Evolutionary conservation across 1,140 invertebrate species (phyloP), one percentile per base, ranked within the genome.

Genomic region (Sycophaga agraensis): DNA sequence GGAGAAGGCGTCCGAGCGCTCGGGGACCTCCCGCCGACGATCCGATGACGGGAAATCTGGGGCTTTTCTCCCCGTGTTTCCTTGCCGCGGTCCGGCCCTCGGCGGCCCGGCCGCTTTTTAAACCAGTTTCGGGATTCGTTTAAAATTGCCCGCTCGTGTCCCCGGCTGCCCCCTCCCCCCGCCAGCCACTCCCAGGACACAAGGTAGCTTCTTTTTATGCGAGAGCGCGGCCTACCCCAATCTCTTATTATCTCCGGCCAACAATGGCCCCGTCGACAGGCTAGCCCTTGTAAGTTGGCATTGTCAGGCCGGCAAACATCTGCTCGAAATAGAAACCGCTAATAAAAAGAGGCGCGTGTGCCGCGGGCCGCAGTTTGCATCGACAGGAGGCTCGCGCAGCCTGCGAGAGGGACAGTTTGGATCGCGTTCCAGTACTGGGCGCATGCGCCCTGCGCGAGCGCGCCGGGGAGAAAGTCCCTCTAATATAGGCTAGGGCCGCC

Each of bases 271-370:
- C 60, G 55, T 69, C 68, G 77, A 78, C 72, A 73, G 72, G 70
- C 70, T 67, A 70, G 69, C 69, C 66, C 70, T 73, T 70, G 69
- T 71, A 64, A 59, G 64, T 35, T 17, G 61, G 40, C 66, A 66
- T 77, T 78, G 77, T 73, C 73, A 40, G 63, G 24, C 43, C 42
- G 55, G 21, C 67, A 68, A 71, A 77, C 77, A 79, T 79, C 76
- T 79, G 77, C 73, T 72, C 70, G 77, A 72, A 77, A 79, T 76
- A 77, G 69, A 77, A 78, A 77, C 75, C 70, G 73, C 77, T 77
- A 79, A 77, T 79, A 77, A 74, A 79, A n/a, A n/a, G n/a, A n/a
- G n/a, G n/a, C n/a, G n/a, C n/a, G n/a, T n/a, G n/a, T n/a, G n/a
- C n/a, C n/a, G n/a, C n/a, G n/a, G n/a, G n/a, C n/a, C n/a, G n/a